Base-by-base conservation (phyloP, 2,888 invertebrate genomes). In the Leptinotarsa juncta region DNA sequence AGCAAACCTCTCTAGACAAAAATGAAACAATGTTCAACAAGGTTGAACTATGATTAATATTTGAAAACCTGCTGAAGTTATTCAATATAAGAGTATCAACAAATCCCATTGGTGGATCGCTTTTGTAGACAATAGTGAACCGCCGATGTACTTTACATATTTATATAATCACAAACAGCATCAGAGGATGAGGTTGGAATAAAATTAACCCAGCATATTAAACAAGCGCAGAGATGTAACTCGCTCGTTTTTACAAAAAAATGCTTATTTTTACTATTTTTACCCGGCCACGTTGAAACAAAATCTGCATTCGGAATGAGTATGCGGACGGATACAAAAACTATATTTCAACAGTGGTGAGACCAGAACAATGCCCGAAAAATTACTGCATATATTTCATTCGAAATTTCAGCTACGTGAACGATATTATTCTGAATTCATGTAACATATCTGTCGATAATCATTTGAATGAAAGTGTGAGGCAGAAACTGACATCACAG, bases 351-450 rank as follows among this genome's bases (percentile, higher is more conserved):
- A 62, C 62, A 62, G 32, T 62, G 16, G 32, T 62, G 62, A 42
- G 42, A 42, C n/a, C 16, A n/a, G 62, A 5, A 62, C 42, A 62
- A 62, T 62, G 62, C 62, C 62, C 42, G n/a, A 62, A 62, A 62
- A 62, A 42, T 62, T 42, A 62, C 62, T n/a, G 62, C 16, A n/a
- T 62, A 62, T n/a, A 62, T 62, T 62, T 4, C 42, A 32, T 53
- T 68, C 14, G 68, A 55, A 55, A 68, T 68, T 32, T 26, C 42
- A 68, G 55, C 42, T 68, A 55, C 26, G 68, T 53, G 23, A 4
- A 32, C 42, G 68, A 55, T 42, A 68, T 18, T 57, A 57, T 57
- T 20, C 20, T 23, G 20, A 49, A 18, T 66, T 20, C 15, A 66
- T 10, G 49, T 50, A 14, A 16, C 51, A 51, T 32, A 32, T 15